These are phyloP conservation scores for Spodoptera frugiperda DNA, from an alignment of 1,140 invertebrate genomes.

Conservation along the genomic window DNA sequence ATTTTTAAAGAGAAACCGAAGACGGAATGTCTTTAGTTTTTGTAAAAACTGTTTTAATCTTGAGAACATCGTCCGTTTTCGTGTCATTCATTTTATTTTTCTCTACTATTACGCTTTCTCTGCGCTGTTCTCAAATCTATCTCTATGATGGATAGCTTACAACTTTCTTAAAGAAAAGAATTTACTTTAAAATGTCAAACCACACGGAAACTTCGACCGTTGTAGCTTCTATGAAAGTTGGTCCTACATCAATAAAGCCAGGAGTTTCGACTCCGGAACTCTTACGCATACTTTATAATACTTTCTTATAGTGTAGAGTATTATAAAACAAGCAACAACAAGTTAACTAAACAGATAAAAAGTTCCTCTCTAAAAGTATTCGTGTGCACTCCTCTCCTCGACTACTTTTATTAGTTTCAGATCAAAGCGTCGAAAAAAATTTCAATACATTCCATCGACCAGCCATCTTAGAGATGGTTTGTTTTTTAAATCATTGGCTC, in stretches of 20 bases:
- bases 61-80: too few relatives aligned
- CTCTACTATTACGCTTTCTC: too few relatives aligned
- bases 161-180: not conserved
- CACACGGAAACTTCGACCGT: not conserved
- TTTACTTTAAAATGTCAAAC: too few relatives aligned
- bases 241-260: slow-evolving; percentile 13
- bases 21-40: not conserved
- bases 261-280: slow-evolving; percentile 9
- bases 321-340: slow-evolving; percentile 31
- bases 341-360: slow-evolving; percentile 46
- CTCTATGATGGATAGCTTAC: not conserved
- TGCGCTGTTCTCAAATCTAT: too few relatives aligned
- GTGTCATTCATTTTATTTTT: too few relatives aligned
- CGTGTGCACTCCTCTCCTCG: slow-evolving; percentile 27
- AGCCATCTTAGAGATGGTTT: not conserved
- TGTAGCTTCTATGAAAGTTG: not conserved
- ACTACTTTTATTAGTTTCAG: slow-evolving; percentile 44
- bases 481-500: slow-evolving; percentile 14
- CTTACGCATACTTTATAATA: slow-evolving; percentile 28
- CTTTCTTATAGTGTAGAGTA: slow-evolving; percentile 26
- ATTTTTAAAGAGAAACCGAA: not conserved
- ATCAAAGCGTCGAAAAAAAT: slow-evolving; percentile 28
- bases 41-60: not conserved
- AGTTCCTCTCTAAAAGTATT: slow-evolving; percentile 20
- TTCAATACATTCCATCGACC: not conserved